Conservation (phyloP, 2,797 vertebrate genomes). For the Hippoglossus hippoglossus region DNA sequence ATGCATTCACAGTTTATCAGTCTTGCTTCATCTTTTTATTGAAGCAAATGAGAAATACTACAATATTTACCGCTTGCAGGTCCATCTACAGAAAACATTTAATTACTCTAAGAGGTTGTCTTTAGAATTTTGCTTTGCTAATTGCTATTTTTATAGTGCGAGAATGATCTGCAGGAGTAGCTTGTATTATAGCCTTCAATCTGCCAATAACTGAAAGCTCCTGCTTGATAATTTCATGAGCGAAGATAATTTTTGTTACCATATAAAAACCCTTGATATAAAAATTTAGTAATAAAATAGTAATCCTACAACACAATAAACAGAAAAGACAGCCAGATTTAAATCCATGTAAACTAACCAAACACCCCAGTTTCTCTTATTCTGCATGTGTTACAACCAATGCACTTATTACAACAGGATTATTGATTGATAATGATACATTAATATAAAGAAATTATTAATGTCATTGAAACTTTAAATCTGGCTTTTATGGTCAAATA, state of each 20-base stretch:
- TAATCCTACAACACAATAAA: background rate
- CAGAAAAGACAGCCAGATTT: no score
- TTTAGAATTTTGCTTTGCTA: slow-evolving; percentile 17
- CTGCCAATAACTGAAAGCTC: no score
- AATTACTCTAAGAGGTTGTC: slow-evolving; percentile 16
- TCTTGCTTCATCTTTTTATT: slow-evolving; percentile 23
- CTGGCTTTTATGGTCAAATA: no score
- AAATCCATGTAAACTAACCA: background rate
- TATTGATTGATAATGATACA: background rate
- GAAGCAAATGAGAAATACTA: slow-evolving; percentile 9
- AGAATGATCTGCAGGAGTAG: no score
- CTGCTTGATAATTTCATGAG: slow-evolving; percentile 26
- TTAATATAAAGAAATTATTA: background rate
- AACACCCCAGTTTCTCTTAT: slow-evolving; percentile 3
- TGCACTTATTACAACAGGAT: background rate
- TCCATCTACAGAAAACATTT: slow-evolving; percentile 10
- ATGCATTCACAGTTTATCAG: slow-evolving; percentile 38
- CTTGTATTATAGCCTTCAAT: no score
- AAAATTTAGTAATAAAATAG: no score
- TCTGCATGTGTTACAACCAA: background rate
- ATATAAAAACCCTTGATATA: slow-evolving; percentile 9
- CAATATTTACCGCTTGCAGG: slow-evolving; percentile 3
- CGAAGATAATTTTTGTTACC: slow-evolving; percentile 24
- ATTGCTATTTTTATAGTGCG: slow-evolving; percentile 6
- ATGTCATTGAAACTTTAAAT: no score